phyloP scores from a whole-genome alignment of 2,113 vertebrate species.

The Mystacornis crossleyi region DNA sequence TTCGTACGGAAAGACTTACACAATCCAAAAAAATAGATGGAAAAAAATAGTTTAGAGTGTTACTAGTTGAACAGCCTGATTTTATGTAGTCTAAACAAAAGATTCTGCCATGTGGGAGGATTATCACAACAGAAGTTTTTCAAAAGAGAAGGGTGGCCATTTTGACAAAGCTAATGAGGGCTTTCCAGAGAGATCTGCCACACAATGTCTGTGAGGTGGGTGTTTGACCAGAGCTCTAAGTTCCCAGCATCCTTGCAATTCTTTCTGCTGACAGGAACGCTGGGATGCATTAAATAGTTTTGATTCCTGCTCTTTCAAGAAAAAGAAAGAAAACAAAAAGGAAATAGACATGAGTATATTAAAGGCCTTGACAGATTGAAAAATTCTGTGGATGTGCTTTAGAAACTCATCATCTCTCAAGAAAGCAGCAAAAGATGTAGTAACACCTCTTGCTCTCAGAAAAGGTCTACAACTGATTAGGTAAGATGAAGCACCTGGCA shows the following conservation, averaged over 20 bases:
- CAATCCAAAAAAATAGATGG: not conserved
- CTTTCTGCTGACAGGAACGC: not conserved
- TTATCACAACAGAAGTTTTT: not conserved
- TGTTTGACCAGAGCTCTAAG: not conserved
- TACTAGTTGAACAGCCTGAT: not conserved
- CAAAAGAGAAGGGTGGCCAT: not conserved
- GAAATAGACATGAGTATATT: not conserved
- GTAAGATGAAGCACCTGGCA: not conserved
- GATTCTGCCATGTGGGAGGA: not conserved
- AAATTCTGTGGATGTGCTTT: not conserved
- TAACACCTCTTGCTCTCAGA: not conserved
- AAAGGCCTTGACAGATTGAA: not conserved
- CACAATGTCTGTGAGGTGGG: not conserved
- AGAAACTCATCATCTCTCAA: not conserved
- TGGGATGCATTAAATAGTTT: not conserved
- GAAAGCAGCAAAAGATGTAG: not conserved
- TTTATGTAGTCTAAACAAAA: not conserved
- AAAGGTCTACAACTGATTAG: not conserved
- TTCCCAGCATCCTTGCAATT: not conserved
- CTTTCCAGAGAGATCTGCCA: not conserved
- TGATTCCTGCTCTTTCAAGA: not conserved
- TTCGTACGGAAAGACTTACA: not conserved
- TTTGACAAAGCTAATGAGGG: not conserved
- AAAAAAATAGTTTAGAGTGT: not conserved
- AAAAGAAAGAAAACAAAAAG: not conserved